Evolutionary conservation across 2,888 invertebrate species (phyloP).

Genomic region (Molanna angustata): DNA sequence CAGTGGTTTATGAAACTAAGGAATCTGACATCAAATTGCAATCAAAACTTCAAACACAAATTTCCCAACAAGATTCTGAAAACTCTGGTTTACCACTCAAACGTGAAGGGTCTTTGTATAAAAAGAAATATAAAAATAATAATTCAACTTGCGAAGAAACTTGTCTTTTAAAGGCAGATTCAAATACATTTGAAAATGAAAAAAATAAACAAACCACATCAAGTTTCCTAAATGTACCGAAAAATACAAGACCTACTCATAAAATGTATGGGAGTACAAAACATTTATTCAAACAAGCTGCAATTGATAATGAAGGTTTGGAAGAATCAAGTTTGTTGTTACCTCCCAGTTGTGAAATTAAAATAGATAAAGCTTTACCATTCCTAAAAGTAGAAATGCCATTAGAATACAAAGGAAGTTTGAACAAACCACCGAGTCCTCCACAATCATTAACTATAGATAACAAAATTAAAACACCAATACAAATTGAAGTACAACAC

Average conservation of each 20-base stretch:
- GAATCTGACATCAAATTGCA: conserved; percentile 36
- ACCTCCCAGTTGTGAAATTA: conserved; percentile 35
- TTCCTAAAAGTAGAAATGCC: conserved; percentile 29
- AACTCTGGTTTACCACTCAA: conserved; percentile 43
- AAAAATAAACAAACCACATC: conserved; percentile 20
- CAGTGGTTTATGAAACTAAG: conserved; percentile 25
- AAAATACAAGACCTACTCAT: conserved; percentile 27
- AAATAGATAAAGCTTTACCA: conserved; percentile 24
- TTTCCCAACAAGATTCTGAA: conserved; percentile 49
- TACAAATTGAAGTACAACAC: conserved; percentile 25
- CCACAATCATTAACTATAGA: conserved; percentile 2
- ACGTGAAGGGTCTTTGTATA: conserved; percentile 44
- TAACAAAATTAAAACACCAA: conserved; percentile 13
- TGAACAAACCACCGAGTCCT: conserved; percentile 11
- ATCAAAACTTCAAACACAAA: conserved; percentile 44
- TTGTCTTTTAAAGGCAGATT: conserved; percentile 46
- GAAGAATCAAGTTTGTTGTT: conserved; percentile 53
- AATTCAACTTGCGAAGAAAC: conserved; percentile 51
- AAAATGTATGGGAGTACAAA: conserved; percentile 51
- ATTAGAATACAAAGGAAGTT: conserved; percentile 19
- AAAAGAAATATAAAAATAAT: conserved; percentile 41
- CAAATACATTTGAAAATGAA: conserved; percentile 8
- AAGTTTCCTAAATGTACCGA: conserved; percentile 30
- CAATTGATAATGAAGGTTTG: conserved; percentile 53
- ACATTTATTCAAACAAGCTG: conserved; percentile 57